These are phyloP conservation scores for Podocnemis expansa DNA, from an alignment of 2,113 vertebrate genomes.

Conservation along the genomic window DNA sequence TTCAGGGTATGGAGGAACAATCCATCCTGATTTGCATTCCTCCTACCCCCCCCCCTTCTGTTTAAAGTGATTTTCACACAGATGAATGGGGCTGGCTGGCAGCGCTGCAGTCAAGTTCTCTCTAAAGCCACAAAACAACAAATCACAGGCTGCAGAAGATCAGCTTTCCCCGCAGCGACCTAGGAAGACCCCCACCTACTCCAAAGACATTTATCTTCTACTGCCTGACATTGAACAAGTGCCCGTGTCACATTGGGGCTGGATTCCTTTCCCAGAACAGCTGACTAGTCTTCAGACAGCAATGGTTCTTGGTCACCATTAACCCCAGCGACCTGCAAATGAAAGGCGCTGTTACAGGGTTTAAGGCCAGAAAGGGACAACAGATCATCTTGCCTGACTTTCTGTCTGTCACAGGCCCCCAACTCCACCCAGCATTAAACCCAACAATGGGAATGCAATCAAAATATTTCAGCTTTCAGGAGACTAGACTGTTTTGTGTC, in stretches of 20 bases:
- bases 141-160: fast-evolving
- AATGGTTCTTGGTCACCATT: neutral
- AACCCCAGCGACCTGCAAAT: fast-evolving
- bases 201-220: neutral
- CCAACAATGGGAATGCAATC: neutral
- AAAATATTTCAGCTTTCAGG: neutral
- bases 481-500: neutral
- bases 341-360: neutral
- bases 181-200: neutral
- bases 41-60: neutral
- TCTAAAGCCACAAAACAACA: neutral
- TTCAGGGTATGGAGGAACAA: constrained; percentile 12
- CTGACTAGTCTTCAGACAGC: neutral
- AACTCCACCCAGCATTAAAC: neutral
- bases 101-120: neutral
- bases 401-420: neutral
- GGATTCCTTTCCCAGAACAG: neutral
- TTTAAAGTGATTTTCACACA: neutral
- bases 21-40: constrained; percentile 11
- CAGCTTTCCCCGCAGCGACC: neutral
- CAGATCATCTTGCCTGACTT: neutral
- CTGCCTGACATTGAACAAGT: neutral
- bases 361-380: neutral
- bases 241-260: neutral
- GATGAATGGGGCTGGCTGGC: neutral